Evolutionary conservation across 2,113 vertebrate genomes (phyloP), one percentile per base, ranked within the genome.

Genomic region (Pholis gunnellus): DNA sequence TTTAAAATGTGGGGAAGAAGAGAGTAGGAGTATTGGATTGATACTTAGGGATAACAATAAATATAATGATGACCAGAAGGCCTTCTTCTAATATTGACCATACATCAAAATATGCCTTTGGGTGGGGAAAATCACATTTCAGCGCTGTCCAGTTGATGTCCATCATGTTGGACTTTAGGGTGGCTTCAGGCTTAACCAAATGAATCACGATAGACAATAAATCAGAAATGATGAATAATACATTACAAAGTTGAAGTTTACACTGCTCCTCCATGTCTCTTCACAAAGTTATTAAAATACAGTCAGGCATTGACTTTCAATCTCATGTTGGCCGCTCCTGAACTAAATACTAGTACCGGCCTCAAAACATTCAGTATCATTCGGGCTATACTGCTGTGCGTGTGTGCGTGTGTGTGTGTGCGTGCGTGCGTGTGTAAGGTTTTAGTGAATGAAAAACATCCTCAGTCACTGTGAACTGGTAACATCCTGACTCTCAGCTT

Each of bases 371-470:
- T 22, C 54, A n/a, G 18, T 20, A 46, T 65, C 1, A 2, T 56
- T 15, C 15, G 9, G 31, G 46, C 9, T 63, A 1, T 15, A 2
- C 31, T 22, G 44, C 57, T 44, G 31, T 44, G 25, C 14, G 36
- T 44, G 36, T 69, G 29, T 60, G 42, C 42, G 7, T 57, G 69
- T 31, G 4, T 54, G 69, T 65, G 20, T 38, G 50, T 44, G 36
- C 60, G 27, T 42, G 38, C 34, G 25, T 20, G 36, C 34, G 36
- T 69, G 29, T 60, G 42, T 63, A 2, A 36, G 64, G 4, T 82
- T 56, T 71, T 72, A 75, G 27, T 84, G 22, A 83, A 83, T 82
- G 48, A 80, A 79, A 82, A 76, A 66, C 27, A 70, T 64, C 48
- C 54, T 60, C 42, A 1, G 4, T n/a, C 27, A 52, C 66, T 67